A percentile compares a stretch with the other conserved stretches of the same genome.
Evolutionary conservation across 2,888 invertebrate species (phyloP).

Genomic region (Troides aeacus): DNA sequence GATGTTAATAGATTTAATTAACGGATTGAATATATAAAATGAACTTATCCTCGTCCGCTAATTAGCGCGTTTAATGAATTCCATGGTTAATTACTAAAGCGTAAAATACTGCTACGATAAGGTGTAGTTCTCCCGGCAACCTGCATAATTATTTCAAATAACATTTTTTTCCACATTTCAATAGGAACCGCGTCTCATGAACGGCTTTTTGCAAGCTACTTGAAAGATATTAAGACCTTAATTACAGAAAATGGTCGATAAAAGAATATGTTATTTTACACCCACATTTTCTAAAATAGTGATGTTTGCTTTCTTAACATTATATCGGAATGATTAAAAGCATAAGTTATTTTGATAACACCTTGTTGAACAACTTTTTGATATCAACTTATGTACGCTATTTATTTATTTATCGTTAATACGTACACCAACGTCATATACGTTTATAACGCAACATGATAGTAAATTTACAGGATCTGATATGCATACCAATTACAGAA

Average conservation of each 20-base stretch:
- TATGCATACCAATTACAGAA: too few species aligned
- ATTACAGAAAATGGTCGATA: slow-evolving; percentile 22
- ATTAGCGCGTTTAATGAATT: slow-evolving; percentile 28
- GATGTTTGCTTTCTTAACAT: slow-evolving; percentile 1
- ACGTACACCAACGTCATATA: too few species aligned
- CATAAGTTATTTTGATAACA: background rate
- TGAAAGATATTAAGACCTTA: slow-evolving; percentile 14
- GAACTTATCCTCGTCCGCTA: slow-evolving; percentile 27
- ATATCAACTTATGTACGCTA: background rate
- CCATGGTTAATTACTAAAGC: slow-evolving; percentile 27
- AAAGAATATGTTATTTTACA: slow-evolving; percentile 23
- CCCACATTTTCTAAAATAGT: slow-evolving; percentile 14
- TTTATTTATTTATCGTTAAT: too few species aligned
- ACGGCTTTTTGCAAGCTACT: slow-evolving; percentile 17
- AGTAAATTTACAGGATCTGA: too few species aligned
- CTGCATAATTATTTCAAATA: slow-evolving; percentile 25
- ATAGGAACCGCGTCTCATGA: slow-evolving; percentile 10
- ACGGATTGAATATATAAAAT: slow-evolving; percentile 18
- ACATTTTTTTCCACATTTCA: slow-evolving; percentile 23
- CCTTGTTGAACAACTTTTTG: background rate
- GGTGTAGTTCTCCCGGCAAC: slow-evolving; percentile 11
- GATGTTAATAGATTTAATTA: slow-evolving; percentile 24
- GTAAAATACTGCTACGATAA: slow-evolving; percentile 27
- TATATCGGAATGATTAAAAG: background rate
- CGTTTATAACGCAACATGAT: too few species aligned